phyloP scores from a whole-genome alignment of 2,888 invertebrate genomes.

The Ichneumon xanthorius region DNA sequence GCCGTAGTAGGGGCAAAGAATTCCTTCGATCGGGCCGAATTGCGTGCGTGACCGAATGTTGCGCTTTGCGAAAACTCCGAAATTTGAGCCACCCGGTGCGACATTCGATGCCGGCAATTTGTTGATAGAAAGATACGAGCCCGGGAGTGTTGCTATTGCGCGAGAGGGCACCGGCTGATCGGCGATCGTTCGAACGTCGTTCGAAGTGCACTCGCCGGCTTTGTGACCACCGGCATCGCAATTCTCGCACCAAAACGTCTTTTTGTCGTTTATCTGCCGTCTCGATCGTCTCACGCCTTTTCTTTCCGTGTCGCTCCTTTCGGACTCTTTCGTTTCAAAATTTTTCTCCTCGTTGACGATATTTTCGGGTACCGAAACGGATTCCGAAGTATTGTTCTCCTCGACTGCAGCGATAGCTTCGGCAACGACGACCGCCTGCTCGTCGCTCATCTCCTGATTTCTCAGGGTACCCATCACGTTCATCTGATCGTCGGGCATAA shows the following conservation, averaged over 20 bases:
- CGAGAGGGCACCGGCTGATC: constrained; percentile 91
- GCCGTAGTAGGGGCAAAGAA: constrained; percentile 85
- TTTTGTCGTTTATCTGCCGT: constrained; percentile 78
- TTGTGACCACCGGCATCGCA: constrained; percentile 82
- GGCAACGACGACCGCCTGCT: constrained; percentile 60
- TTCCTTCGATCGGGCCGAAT: constrained; percentile 93
- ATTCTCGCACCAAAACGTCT: constrained; percentile 83
- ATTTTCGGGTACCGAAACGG: constrained; percentile 55
- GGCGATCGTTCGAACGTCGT: constrained; percentile 85
- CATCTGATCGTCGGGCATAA: constrained; percentile 83
- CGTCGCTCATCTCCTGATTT: constrained; percentile 75
- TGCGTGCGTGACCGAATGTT: constrained; percentile 89
- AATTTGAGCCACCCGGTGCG: constrained; percentile 78
- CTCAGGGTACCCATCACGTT: constrained; percentile 81
- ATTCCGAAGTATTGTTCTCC: constrained; percentile 42
- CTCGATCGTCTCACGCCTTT: constrained; percentile 77
- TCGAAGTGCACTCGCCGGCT: constrained; percentile 79
- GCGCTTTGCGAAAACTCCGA: constrained; percentile 90
- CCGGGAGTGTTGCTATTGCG: constrained; percentile 92
- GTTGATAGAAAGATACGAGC: constrained; percentile 87
- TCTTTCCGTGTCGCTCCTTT: constrained; percentile 70
- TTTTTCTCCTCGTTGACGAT: neutral
- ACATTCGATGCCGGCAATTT: constrained; percentile 81
- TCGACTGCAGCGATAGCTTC: constrained; percentile 59
- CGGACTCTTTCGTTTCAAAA: constrained; percentile 37